Evolutionary conservation across 2,888 invertebrate species (phyloP).

Genomic region (Catotricha subobsoleta): DNA sequence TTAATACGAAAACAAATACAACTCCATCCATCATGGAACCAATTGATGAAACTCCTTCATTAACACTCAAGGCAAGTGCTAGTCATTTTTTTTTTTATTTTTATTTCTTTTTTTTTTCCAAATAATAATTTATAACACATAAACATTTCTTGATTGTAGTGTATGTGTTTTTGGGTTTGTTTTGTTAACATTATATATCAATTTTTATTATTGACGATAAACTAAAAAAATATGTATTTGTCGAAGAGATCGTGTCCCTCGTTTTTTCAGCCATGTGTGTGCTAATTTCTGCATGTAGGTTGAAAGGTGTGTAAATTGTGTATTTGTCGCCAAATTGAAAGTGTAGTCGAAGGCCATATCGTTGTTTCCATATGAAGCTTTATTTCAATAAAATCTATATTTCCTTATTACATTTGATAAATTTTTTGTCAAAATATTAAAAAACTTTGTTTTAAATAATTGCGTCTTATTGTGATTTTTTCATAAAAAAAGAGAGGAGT

Average conservation of each 20-base stretch:
- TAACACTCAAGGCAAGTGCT: background rate
- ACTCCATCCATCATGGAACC: conserved; percentile 2
- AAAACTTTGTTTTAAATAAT: too few species aligned
- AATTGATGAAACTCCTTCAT: conserved; percentile 2
- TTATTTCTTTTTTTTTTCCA: too few species aligned
- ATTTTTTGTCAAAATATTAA: too few species aligned
- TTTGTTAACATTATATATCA: background rate
- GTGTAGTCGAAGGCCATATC: too few species aligned
- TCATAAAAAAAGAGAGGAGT: background rate
- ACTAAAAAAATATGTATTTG: too few species aligned
- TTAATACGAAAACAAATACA: conserved; percentile 1
- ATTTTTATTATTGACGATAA: background rate
- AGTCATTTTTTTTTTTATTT: background rate
- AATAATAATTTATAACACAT: background rate
- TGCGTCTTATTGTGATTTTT: background rate
- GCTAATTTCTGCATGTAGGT: background rate
- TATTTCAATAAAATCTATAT: too few species aligned
- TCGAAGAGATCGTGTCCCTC: too few species aligned
- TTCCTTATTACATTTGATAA: too few species aligned
- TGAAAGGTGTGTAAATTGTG: background rate
- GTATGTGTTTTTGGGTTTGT: background rate
- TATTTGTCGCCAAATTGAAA: too few species aligned
- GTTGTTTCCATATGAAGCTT: too few species aligned
- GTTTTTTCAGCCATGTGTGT: too few species aligned
- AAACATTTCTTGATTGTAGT: background rate